Evolutionary conservation across 2,888 invertebrate genomes (phyloP).

Genomic region (Leptinotarsa tumamoca): DNA sequence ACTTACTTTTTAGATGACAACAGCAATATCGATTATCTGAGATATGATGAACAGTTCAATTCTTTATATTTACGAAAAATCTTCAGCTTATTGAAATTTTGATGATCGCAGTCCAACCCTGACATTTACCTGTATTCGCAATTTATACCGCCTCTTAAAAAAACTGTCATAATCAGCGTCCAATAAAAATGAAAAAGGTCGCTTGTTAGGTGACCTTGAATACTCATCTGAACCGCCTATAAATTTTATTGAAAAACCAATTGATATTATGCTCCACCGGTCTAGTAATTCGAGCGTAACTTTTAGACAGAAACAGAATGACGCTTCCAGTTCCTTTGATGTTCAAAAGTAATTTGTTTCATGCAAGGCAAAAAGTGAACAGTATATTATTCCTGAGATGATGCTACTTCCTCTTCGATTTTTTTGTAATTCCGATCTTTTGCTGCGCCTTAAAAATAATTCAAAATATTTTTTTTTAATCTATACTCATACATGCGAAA

Average conservation of each 20-base stretch:
- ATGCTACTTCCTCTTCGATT: background rate
- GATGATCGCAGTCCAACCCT: background rate
- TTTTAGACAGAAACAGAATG: conserved; percentile 23
- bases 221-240: background rate
- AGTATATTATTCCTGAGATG: background rate
- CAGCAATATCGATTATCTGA: too few species aligned
- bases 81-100: too few species aligned
- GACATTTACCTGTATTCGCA: background rate
- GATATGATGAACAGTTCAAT: too few species aligned
- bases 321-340: conserved; percentile 12
- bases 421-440: background rate
- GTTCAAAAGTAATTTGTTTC: conserved; percentile 16
- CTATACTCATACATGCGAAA: too few species aligned
- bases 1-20: too few species aligned
- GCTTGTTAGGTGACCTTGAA: background rate
- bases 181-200: background rate
- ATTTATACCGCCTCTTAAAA: background rate
- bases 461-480: background rate
- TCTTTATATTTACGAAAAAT: too few species aligned
- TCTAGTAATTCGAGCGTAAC: conserved; percentile 31
- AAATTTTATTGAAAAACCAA: conserved; percentile 21
- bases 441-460: background rate
- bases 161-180: background rate
- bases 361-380: background rate
- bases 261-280: conserved; percentile 26